phyloP scores from a whole-genome alignment of 2,797 vertebrate genomes.

The Trematocara caparti region DNA sequence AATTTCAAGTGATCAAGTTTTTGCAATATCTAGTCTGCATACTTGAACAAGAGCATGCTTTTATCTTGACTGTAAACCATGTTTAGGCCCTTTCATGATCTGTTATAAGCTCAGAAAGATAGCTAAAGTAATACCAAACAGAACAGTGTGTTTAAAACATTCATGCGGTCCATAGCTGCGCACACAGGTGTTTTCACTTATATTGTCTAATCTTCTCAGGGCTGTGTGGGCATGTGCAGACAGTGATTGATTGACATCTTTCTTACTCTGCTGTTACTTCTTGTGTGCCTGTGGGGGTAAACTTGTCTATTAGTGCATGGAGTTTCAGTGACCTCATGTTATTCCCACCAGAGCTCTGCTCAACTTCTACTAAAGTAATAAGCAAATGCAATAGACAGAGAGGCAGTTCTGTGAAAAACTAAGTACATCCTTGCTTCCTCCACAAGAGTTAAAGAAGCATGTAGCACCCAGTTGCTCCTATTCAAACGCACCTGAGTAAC shows the following conservation, averaged over 20 bases:
- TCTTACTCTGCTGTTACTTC: not conserved
- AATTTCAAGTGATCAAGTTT: constrained; percentile 1
- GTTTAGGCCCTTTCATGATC: not conserved
- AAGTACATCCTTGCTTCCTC: not conserved
- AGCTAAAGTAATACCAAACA: not conserved
- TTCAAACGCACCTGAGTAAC: not conserved
- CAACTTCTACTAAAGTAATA: not conserved
- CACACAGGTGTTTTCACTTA: not conserved
- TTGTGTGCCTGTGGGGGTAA: not conserved
- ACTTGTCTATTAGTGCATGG: not conserved
- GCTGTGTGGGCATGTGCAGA: not conserved
- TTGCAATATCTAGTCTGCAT: not conserved
- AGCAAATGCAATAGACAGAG: not conserved
- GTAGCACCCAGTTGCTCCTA: not conserved
- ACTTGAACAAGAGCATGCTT: not conserved
- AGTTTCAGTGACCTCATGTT: not conserved
- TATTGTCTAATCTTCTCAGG: not conserved
- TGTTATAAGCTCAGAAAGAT: not conserved
- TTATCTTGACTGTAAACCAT: not conserved
- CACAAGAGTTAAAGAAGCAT: not conserved
- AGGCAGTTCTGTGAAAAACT: not conserved
- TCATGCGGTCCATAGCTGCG: not conserved
- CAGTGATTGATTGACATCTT: not conserved
- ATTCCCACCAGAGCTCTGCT: not conserved
- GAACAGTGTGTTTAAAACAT: not conserved